Percentiles rank a stretch among this genome's conserved stretches.
phyloP scores from a whole-genome alignment of 2,888 invertebrate genomes.

The Tortricodes alternella region DNA sequence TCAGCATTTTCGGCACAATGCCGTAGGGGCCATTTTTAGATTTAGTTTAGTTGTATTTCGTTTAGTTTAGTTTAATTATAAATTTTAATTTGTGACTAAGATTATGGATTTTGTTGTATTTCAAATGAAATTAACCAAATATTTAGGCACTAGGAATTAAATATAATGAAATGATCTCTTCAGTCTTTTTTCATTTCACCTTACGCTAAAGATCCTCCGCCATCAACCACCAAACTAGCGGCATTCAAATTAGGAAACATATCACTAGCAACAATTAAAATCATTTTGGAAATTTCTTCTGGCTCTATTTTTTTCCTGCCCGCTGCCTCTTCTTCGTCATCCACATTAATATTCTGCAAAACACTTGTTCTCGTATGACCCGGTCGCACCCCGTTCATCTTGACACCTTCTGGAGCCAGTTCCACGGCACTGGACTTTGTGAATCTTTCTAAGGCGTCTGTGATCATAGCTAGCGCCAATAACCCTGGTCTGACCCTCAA shows the following conservation, averaged over 20 bases:
- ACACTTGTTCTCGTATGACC: slow-evolving; percentile 31
- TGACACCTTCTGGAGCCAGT: slow-evolving; percentile 30
- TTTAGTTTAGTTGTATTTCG: no score
- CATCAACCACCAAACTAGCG: slow-evolving; percentile 29
- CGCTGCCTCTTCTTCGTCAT: slow-evolving; percentile 14
- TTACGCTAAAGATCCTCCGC: no score
- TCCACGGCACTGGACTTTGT: slow-evolving; percentile 31
- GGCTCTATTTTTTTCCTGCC: slow-evolving; percentile 33
- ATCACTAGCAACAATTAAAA: slow-evolving; percentile 32
- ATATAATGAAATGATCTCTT: no score
- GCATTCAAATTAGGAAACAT: slow-evolving; percentile 33
- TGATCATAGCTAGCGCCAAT: slow-evolving; percentile 24
- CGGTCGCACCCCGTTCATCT: slow-evolving; percentile 33
- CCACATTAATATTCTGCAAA: slow-evolving; percentile 30
- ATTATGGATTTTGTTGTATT: no score
- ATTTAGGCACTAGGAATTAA: no score
- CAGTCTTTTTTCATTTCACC: no score
- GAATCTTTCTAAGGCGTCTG: slow-evolving; percentile 32
- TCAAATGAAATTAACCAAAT: no score
- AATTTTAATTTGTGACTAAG: no score
- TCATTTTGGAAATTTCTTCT: slow-evolving; percentile 33
- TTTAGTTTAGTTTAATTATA: no score
- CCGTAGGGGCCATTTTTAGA: no score
- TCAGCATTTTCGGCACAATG: no score
- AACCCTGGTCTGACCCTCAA: slow-evolving; percentile 29